These are phyloP conservation scores for Malacoctenus gilli DNA, from an alignment of 2,797 vertebrate genomes.

Conservation along the genomic window DNA sequence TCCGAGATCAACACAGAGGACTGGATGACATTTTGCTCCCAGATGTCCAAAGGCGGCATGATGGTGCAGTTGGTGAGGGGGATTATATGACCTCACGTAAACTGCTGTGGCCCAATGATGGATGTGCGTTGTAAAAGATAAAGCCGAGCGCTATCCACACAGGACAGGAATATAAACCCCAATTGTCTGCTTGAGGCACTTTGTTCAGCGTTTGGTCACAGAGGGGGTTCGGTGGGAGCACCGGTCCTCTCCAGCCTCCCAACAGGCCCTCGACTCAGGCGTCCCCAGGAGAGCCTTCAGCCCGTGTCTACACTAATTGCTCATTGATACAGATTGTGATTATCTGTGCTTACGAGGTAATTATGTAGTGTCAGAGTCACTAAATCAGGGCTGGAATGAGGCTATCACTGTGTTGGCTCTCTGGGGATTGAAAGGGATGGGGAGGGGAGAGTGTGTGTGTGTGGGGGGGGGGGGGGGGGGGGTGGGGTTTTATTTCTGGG, in stretches of 20 bases:
- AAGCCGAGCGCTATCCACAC: not conserved
- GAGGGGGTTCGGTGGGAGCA: not conserved
- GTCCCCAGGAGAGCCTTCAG: conserved; percentile 61
- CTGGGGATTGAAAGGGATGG: conserved; percentile 39
- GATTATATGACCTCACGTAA: conserved; percentile 9
- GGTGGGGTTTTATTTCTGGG: conserved; percentile 53
- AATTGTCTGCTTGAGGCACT: not conserved
- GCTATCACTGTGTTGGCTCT: conserved; percentile 70
- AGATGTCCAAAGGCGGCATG: conserved; percentile 16
- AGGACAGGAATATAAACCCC: not conserved
- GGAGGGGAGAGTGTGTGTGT: too few species aligned
- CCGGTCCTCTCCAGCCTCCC: conserved; percentile 22
- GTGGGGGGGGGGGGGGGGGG: conserved; percentile 1
- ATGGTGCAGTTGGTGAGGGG: conserved; percentile 8
- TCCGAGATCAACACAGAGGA: conserved; percentile 35
- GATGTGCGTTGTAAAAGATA: conserved; percentile 9
- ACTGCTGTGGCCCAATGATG: conserved; percentile 6
- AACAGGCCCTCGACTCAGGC: conserved; percentile 32
- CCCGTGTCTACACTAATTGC: conserved; percentile 76
- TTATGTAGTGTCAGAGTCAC: conserved; percentile 76
- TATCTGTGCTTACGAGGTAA: conserved; percentile 74
- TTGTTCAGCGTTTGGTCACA: too few species aligned
- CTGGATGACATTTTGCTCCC: conserved; percentile 22
- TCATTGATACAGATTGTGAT: conserved; percentile 78
- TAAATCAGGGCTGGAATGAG: conserved; percentile 75